Evolutionary conservation across 35 echinoderm and acorn worm species (phyloP).

Genomic region (Acanthaster planci): DNA sequence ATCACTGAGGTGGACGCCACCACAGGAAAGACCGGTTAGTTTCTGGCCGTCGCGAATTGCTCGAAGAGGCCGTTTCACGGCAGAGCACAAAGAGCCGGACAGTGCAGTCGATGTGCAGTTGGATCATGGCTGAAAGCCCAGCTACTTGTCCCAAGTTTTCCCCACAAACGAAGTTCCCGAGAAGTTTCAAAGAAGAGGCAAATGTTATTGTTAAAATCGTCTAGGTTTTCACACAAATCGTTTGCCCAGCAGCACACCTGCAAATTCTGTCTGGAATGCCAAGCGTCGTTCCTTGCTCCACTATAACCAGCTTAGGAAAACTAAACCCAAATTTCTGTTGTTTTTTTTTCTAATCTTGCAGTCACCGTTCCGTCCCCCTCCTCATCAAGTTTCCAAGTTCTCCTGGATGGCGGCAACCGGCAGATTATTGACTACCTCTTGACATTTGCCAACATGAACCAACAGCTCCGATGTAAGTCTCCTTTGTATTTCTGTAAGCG

Average conservation of each 20-base stretch:
- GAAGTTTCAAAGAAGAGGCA: no score
- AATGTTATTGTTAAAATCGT: no score
- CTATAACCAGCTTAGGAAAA: background rate
- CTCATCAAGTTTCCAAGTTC: constrained; percentile 14
- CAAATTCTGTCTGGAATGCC: no score
- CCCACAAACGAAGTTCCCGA: no score
- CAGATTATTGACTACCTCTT: background rate
- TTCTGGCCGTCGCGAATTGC: no score
- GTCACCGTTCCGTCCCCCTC: background rate
- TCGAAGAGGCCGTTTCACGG: no score
- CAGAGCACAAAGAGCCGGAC: no score
- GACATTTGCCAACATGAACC: background rate
- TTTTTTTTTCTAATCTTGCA: constrained; percentile 26
- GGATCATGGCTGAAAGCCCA: no score
- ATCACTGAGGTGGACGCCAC: background rate
- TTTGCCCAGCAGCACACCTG: no score
- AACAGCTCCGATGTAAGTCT: background rate
- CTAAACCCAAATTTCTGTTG: background rate
- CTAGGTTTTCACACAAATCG: background rate
- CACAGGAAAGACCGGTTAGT: background rate
- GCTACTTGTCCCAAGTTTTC: no score
- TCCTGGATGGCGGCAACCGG: constrained; percentile 5
- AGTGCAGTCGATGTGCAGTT: no score
- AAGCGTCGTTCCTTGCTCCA: background rate
- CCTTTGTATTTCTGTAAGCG: no score